These are phyloP conservation scores for Mythimna vitellina DNA, from an alignment of 2,888 invertebrate species.

Conservation along the genomic window DNA sequence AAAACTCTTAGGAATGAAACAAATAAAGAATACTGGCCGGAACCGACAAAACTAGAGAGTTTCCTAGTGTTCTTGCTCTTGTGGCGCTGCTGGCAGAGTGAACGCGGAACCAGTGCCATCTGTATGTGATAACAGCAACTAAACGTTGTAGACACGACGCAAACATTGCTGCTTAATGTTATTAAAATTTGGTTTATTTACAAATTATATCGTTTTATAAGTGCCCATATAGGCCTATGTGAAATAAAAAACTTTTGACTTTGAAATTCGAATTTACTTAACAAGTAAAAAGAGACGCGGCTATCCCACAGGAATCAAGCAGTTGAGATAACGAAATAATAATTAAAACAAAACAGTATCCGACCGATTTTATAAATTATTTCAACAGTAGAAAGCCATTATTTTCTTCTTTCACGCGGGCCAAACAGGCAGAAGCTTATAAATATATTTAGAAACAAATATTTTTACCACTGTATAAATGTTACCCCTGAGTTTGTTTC, in stretches of 20 bases:
- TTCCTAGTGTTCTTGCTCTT: slow-evolving; percentile 8
- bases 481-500: no score
- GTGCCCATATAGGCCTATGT: no score
- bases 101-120: slow-evolving; percentile 18
- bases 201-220: no score
- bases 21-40: slow-evolving; percentile 7
- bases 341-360: no score
- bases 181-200: background rate
- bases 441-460: background rate
- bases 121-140: slow-evolving; percentile 16
- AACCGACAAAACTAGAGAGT: slow-evolving; percentile 3
- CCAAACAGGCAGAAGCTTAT: no score
- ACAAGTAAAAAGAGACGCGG: background rate
- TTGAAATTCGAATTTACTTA: background rate
- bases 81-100: background rate
- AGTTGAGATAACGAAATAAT: no score
- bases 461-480: background rate
- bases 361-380: no score
- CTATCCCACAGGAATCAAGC: no score
- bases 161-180: slow-evolving; percentile 17
- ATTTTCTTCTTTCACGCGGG: no score
- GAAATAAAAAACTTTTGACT: no score
- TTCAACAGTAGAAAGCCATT: no score
- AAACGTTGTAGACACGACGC: slow-evolving; percentile 1
- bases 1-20: slow-evolving; percentile 4